Conservation (phyloP, 1,140 invertebrate species). For the Nomia melanderi region DNA sequence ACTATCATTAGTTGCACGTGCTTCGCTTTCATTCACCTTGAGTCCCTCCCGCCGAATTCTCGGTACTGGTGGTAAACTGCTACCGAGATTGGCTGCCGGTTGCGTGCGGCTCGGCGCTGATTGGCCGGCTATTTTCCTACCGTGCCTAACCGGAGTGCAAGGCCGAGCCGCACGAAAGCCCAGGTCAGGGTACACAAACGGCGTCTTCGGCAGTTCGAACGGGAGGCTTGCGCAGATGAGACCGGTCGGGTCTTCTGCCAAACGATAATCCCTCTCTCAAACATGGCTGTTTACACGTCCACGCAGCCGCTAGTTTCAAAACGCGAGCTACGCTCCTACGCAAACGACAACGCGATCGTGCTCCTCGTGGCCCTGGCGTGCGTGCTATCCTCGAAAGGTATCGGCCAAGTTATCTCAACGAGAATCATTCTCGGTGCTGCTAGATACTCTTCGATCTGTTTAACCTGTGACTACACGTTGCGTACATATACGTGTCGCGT, state of each 20-base stretch:
- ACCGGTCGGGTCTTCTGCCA: neutral
- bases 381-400: slow-evolving; percentile 58
- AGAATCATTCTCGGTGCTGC: neutral
- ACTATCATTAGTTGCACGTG: slow-evolving; percentile 61
- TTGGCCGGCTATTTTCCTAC: slow-evolving; percentile 47
- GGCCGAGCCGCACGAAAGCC: slow-evolving; percentile 36
- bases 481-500: too few relatives aligned
- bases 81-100: slow-evolving; percentile 42
- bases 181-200: slow-evolving; percentile 49
- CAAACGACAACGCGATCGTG: slow-evolving; percentile 22
- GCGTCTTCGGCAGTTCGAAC: slow-evolving; percentile 56
- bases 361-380: slow-evolving; percentile 41
- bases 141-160: slow-evolving; percentile 30
- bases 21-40: slow-evolving; percentile 62
- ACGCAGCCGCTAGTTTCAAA: slow-evolving; percentile 46
- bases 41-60: slow-evolving; percentile 45
- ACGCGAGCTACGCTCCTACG: neutral
- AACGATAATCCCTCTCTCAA: neutral
- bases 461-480: neutral
- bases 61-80: slow-evolving; percentile 21
- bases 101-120: slow-evolving; percentile 1
- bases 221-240: slow-evolving; percentile 55
- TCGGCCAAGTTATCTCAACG: slow-evolving; percentile 17
- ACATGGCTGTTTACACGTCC: slow-evolving; percentile 58
- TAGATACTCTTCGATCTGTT: neutral